Evolutionary conservation across 1,140 invertebrate genomes (phyloP).

Genomic region (Cotesia chilonis): DNA sequence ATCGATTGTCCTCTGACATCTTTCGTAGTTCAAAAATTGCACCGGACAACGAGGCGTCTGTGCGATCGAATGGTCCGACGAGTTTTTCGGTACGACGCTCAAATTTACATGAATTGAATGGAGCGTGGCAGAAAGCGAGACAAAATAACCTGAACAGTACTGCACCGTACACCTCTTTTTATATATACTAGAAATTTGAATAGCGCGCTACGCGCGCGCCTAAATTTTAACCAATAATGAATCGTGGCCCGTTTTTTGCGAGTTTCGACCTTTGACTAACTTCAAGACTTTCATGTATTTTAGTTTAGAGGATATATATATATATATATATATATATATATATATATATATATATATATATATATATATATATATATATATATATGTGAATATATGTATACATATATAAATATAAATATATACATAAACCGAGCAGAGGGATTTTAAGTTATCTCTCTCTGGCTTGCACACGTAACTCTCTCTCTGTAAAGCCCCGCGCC

Average conservation of each 20-base stretch:
- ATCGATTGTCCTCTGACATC: constrained; percentile 13
- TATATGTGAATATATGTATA: background rate
- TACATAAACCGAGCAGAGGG: constrained; percentile 7
- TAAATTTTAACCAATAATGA: no score
- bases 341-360: background rate
- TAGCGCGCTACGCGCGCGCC: no score
- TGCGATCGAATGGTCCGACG: constrained; percentile 18
- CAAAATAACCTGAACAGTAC: constrained; percentile 8
- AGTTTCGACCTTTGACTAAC: no score
- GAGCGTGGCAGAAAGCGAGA: constrained; percentile 2
- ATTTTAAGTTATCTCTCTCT: constrained; percentile 26
- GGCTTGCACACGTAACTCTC: constrained; percentile 8
- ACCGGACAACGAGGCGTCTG: background rate
- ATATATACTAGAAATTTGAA: no score
- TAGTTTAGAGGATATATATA: no score
- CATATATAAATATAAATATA: background rate
- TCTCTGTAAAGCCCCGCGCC: background rate
- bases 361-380: background rate
- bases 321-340: background rate
- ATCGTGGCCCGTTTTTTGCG: no score
- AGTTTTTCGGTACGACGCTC: constrained; percentile 27
- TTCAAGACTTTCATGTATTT: no score
- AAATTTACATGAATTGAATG: constrained; percentile 35
- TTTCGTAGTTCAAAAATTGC: constrained; percentile 16
- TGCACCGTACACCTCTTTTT: background rate